These are phyloP conservation scores for Labia minor DNA, from an alignment of 2,888 invertebrate species.

Conservation along the genomic window DNA sequence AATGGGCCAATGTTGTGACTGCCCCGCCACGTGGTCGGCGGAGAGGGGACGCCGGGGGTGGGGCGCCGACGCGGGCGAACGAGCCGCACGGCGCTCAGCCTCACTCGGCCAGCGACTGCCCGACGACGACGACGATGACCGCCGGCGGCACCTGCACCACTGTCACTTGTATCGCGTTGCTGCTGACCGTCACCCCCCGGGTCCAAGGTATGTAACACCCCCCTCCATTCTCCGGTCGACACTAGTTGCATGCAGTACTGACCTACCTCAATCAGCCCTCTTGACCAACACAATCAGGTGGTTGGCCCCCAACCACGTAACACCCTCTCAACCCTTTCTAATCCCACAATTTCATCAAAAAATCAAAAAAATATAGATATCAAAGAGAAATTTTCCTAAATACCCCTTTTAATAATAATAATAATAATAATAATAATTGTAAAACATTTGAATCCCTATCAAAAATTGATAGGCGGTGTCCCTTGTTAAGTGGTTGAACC, in stretches of 20 bases:
- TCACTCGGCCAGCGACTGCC: conserved; percentile 6
- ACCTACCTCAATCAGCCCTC: neutral
- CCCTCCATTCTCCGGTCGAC: neutral
- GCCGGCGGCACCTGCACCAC: neutral
- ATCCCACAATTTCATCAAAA: too few species aligned
- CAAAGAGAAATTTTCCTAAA: too few species aligned
- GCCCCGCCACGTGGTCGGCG: neutral
- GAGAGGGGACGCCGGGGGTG: neutral
- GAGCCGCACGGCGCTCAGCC: neutral
- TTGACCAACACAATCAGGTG: too few species aligned
- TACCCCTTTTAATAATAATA: too few species aligned
- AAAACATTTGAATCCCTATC: too few species aligned
- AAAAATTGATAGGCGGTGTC: too few species aligned
- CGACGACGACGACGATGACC: neutral
- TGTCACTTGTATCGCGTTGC: neutral
- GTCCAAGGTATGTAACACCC: neutral
- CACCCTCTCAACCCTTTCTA: too few species aligned
- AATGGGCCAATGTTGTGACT: conserved; percentile 13
- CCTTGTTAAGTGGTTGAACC: too few species aligned
- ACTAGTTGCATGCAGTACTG: neutral
- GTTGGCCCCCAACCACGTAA: too few species aligned
- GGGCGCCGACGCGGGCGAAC: neutral
- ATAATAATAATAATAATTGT: too few species aligned
- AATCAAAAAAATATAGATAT: too few species aligned
- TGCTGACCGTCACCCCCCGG: neutral